Evolutionary conservation across 1,140 invertebrate genomes (phyloP).

Genomic region (Cotesia chilonis): DNA sequence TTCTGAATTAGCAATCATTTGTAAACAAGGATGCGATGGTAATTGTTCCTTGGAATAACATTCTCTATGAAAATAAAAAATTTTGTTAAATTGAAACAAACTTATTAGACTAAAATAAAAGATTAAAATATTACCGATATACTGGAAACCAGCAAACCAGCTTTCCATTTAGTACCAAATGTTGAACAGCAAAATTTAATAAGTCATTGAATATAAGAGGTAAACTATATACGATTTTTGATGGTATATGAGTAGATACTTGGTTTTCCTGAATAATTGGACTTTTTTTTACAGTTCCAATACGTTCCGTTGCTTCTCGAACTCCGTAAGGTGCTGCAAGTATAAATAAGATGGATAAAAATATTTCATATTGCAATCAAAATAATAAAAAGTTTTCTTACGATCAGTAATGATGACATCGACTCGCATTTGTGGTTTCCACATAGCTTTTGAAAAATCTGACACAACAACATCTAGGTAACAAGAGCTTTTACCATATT

Average conservation of each 20-base stretch:
- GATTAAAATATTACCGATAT: slow-evolving; percentile 69
- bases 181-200: slow-evolving; percentile 80
- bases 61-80: slow-evolving; percentile 65
- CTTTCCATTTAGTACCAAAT: slow-evolving; percentile 78
- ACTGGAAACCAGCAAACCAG: slow-evolving; percentile 94
- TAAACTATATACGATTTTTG: slow-evolving; percentile 87
- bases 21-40: slow-evolving; percentile 81
- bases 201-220: slow-evolving; percentile 85
- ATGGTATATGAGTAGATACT: slow-evolving; percentile 78
- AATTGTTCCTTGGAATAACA: slow-evolving; percentile 80
- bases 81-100: slow-evolving; percentile 21
- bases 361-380: slow-evolving; percentile 23
- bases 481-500: slow-evolving; percentile 79
- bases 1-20: slow-evolving; percentile 84
- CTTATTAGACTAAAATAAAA: slow-evolving; percentile 18
- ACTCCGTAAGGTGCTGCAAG: slow-evolving; percentile 93
- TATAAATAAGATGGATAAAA: slow-evolving; percentile 35
- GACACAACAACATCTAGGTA: slow-evolving; percentile 91
- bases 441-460: slow-evolving; percentile 86
- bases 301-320: slow-evolving; percentile 86
- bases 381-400: slow-evolving; percentile 65
- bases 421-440: slow-evolving; percentile 75
- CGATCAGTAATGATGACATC: slow-evolving; percentile 95
- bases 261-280: slow-evolving; percentile 71
- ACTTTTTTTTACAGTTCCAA: slow-evolving; percentile 76